These are phyloP conservation scores for Oxycera nigricornis DNA, from an alignment of 2,888 invertebrate genomes.

Conservation along the genomic window DNA sequence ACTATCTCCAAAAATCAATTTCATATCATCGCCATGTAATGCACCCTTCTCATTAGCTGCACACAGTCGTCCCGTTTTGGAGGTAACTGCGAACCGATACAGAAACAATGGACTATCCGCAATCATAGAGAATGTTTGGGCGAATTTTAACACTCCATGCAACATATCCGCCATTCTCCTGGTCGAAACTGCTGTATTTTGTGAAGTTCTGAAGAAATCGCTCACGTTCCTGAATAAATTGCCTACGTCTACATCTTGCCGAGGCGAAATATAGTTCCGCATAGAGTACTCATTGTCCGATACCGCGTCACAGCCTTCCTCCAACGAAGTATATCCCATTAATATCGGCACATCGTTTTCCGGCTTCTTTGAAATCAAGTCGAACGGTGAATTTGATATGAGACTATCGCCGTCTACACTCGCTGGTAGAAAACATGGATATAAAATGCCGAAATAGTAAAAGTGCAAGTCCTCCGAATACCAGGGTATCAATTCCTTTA, in stretches of 20 bases:
- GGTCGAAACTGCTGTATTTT: not conserved
- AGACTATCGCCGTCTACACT: conserved; percentile 1
- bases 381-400: conserved; percentile 10
- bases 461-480: not conserved
- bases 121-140: not conserved
- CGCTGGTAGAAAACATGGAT: conserved; percentile 36
- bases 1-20: not conserved
- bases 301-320: conserved; percentile 34
- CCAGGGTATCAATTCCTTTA: not conserved
- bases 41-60: conserved; percentile 6
- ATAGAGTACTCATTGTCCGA: not conserved
- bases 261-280: not conserved
- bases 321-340: conserved; percentile 42
- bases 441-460: conserved; percentile 22
- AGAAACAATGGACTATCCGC: conserved; percentile 15
- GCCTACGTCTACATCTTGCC: not conserved
- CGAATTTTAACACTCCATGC: conserved; percentile 22
- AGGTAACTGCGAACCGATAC: not conserved
- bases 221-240: not conserved
- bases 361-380: not conserved
- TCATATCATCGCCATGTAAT: conserved; percentile 33
- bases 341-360: conserved; percentile 42
- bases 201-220: not conserved
- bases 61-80: not conserved
- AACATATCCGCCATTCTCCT: conserved; percentile 9